A percentile compares a stretch with the other conserved stretches of the same genome.
phyloP scores from a whole-genome alignment of 2,888 invertebrate genomes.

The Limnephilus marmoratus region DNA sequence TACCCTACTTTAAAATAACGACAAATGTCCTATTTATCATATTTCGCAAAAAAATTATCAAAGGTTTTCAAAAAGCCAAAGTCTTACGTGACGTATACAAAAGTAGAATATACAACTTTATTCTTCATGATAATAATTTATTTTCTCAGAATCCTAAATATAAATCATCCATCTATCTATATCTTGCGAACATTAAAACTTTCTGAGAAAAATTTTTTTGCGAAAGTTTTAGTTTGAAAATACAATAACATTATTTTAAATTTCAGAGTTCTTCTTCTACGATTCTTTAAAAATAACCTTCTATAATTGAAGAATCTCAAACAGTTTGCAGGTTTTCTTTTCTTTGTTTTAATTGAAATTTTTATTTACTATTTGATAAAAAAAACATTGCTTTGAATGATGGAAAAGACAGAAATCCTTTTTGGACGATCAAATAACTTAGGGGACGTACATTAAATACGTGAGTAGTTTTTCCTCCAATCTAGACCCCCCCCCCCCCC shows the following conservation, averaged over 20 bases:
- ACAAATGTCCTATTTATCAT: too few relatives aligned
- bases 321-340: neutral
- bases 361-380: neutral
- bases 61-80: too few relatives aligned
- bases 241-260: neutral
- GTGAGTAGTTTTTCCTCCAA: too few relatives aligned
- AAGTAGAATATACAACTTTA: too few relatives aligned
- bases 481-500: too few relatives aligned
- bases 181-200: neutral
- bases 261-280: neutral
- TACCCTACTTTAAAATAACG: neutral
- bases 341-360: neutral
- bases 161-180: neutral
- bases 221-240: neutral
- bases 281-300: neutral
- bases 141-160: neutral
- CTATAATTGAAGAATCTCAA: neutral
- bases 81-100: neutral
- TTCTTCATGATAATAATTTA: neutral
- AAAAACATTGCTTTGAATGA: neutral
- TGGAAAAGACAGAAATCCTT: neutral
- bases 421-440: neutral
- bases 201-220: neutral
- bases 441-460: too few relatives aligned
- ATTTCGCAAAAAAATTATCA: too few relatives aligned